A percentile compares a stretch with the other conserved stretches of the same genome.
Conservation (phyloP, 2,113 vertebrate genomes). For the Choloepus hoffmanni region DNA sequence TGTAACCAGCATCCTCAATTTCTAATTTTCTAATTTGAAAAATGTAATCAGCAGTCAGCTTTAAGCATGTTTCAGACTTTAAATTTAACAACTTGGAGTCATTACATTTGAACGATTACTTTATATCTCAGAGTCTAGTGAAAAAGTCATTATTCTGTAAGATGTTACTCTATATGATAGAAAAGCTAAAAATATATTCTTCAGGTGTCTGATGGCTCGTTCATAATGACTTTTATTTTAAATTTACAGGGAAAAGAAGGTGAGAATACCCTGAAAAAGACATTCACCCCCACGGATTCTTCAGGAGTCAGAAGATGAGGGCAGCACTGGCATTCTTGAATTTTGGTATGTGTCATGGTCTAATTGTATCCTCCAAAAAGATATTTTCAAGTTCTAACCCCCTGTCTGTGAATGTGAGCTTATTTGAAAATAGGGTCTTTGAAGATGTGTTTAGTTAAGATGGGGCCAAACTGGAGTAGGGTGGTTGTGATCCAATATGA, state of each 20-base stretch:
- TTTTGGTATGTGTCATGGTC: background rate
- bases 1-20: background rate
- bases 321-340: background rate
- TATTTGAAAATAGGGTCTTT: no score
- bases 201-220: background rate
- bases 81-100: slow-evolving; percentile 14
- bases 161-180: background rate
- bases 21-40: slow-evolving; percentile 52
- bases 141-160: background rate
- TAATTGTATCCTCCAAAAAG: no score
- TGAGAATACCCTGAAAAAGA: background rate
- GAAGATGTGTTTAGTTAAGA: no score
- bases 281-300: background rate
- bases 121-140: background rate
- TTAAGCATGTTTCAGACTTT: slow-evolving; percentile 13
- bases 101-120: background rate
- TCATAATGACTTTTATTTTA: background rate
- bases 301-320: background rate
- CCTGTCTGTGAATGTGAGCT: no score
- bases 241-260: background rate
- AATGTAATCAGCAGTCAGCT: background rate
- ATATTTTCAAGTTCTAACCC: no score
- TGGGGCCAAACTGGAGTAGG: no score
- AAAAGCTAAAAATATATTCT: background rate
- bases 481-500: no score